Conservation (phyloP, 2,888 invertebrate genomes). For the Himalopsyche kuldschensis region DNA sequence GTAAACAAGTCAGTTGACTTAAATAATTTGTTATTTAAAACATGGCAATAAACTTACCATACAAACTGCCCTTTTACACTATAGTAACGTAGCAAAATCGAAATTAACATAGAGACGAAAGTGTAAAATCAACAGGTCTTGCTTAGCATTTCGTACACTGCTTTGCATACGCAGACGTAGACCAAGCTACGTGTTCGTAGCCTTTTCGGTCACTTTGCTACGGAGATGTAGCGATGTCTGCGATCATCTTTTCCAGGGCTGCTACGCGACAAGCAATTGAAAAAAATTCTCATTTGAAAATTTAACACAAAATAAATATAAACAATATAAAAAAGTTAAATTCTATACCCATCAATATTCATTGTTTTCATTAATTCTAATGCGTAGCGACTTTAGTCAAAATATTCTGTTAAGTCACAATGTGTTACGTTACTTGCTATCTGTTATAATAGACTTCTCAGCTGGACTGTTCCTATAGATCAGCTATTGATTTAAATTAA, state of each 20-base stretch:
- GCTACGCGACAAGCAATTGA: background rate
- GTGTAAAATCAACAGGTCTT: slow-evolving; percentile 37
- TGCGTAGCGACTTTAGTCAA: too few relatives aligned
- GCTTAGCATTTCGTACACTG: slow-evolving; percentile 14
- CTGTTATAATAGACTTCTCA: too few relatives aligned
- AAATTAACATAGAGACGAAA: slow-evolving; percentile 37
- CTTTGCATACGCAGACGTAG: background rate
- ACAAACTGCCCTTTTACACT: slow-evolving; percentile 28
- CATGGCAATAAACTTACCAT: slow-evolving; percentile 31
- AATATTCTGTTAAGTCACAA: too few relatives aligned
- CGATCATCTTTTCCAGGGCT: background rate
- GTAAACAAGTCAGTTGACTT: slow-evolving; percentile 1
- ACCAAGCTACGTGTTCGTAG: background rate
- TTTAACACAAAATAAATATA: too few relatives aligned
- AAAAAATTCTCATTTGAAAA: too few relatives aligned
- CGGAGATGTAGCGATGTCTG: background rate
- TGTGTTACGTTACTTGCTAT: too few relatives aligned
- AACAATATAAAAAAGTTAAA: too few relatives aligned
- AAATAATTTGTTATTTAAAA: slow-evolving; percentile 30
- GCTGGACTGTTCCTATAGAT: too few relatives aligned
- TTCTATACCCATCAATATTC: too few relatives aligned
- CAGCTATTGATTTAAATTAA: too few relatives aligned
- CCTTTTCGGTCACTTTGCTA: background rate
- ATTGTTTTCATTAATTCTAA: too few relatives aligned
- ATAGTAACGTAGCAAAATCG: slow-evolving; percentile 7